Conservation (phyloP, 2,113 vertebrate genomes). For the Hippoglossus stenolepis region DNA sequence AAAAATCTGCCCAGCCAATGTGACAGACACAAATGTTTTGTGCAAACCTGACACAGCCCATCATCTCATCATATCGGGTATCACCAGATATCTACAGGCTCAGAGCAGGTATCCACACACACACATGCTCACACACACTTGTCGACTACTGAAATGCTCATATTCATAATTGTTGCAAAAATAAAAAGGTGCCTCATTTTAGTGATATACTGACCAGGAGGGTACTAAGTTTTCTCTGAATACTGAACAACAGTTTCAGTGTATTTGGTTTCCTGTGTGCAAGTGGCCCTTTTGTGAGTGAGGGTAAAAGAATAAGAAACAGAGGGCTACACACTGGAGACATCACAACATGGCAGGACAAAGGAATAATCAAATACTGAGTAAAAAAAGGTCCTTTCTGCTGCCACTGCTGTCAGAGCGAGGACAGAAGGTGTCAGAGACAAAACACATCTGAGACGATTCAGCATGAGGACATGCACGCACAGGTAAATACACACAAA, state of each 20-base stretch:
- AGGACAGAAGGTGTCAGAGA: not conserved
- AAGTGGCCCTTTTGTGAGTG: not conserved
- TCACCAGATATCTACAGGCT: no score
- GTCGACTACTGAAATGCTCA: no score
- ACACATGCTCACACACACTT: no score
- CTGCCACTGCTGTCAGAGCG: not conserved
- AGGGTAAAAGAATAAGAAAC: not conserved
- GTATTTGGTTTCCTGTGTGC: not conserved
- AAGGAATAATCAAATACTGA: not conserved
- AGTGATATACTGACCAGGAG: not conserved
- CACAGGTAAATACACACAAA: not conserved
- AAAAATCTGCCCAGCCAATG: no score
- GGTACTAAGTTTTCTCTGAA: not conserved
- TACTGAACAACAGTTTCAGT: not conserved
- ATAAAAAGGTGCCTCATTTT: not conserved
- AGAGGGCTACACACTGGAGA: not conserved
- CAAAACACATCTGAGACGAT: not conserved
- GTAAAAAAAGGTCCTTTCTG: not conserved
- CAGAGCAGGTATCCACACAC: no score
- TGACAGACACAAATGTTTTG: no score
- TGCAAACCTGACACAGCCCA: no score
- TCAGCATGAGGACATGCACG: not conserved
- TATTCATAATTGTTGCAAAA: not conserved
- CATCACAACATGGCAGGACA: not conserved
- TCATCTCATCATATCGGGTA: no score